Percentiles rank a stretch among this genome's conserved stretches.
Evolutionary conservation across 2,888 invertebrate genomes (phyloP).

Genomic region (Pachliopta kotzebuea): DNA sequence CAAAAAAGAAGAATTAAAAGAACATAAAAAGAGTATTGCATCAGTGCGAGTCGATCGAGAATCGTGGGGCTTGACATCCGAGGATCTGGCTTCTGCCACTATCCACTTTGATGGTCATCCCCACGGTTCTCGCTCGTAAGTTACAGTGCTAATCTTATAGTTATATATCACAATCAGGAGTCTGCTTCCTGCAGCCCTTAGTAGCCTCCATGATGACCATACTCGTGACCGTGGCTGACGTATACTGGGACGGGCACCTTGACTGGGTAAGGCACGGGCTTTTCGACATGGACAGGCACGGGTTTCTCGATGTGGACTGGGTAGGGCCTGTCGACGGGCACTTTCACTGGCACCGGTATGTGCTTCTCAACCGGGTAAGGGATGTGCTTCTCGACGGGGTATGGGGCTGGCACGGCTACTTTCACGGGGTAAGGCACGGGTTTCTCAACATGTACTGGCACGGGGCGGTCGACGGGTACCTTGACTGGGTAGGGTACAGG

Average conservation of each 20-base stretch:
- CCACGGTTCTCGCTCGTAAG: slow-evolving; percentile 57
- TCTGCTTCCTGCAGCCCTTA: slow-evolving; percentile 78
- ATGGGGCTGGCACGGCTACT: slow-evolving; percentile 82
- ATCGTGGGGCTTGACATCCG: slow-evolving; percentile 49
- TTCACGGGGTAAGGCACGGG: slow-evolving; percentile 75
- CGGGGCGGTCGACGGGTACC: slow-evolving; percentile 81
- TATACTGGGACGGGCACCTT: slow-evolving; percentile 81
- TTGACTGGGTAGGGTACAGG: slow-evolving; percentile 82
- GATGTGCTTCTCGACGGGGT: slow-evolving; percentile 81
- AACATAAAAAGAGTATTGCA: slow-evolving; percentile 57
- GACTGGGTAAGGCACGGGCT: slow-evolving; percentile 83
- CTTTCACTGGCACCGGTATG: slow-evolving; percentile 81
- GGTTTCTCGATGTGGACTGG: slow-evolving; percentile 83
- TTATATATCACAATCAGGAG: slow-evolving; percentile 78
- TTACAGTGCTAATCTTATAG: slow-evolving; percentile 71
- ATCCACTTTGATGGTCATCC: slow-evolving; percentile 52
- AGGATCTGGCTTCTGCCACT: slow-evolving; percentile 53
- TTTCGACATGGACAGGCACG: slow-evolving; percentile 84
- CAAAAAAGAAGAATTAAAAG: slow-evolving; percentile 48
- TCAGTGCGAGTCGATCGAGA: slow-evolving; percentile 63
- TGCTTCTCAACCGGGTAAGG: slow-evolving; percentile 81
- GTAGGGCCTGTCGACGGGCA: slow-evolving; percentile 82
- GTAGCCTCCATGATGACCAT: slow-evolving; percentile 77
- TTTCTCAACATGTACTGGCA: slow-evolving; percentile 69
- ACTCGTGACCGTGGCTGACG: slow-evolving; percentile 73